phyloP scores from a whole-genome alignment of 2,888 invertebrate species.

The Melikaiella ostensackeni region DNA sequence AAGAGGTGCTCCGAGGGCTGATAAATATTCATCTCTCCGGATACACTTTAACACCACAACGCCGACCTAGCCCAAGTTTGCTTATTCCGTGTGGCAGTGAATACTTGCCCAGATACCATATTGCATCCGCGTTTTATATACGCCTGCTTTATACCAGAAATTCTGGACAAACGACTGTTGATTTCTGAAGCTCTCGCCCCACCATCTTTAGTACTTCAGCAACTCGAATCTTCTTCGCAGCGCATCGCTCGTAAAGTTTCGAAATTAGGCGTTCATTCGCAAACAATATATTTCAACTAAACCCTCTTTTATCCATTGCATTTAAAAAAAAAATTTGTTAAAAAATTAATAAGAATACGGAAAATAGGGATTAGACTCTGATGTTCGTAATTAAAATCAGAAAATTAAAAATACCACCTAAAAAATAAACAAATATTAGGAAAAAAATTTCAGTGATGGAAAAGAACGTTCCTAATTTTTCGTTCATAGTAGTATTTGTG shows the following conservation, averaged over 20 bases:
- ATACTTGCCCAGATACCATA: slow-evolving; percentile 3
- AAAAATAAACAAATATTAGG: neutral
- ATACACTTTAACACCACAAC: slow-evolving; percentile 40
- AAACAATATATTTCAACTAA: too few relatives aligned
- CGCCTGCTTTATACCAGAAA: slow-evolving; percentile 6
- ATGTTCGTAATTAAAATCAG: neutral
- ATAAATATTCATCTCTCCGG: slow-evolving; percentile 50
- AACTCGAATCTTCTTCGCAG: neutral
- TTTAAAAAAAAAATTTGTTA: too few relatives aligned
- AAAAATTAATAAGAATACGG: too few relatives aligned
- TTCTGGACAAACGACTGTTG: slow-evolving; percentile 20
- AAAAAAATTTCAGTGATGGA: neutral
- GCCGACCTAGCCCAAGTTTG: slow-evolving; percentile 2
- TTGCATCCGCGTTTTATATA: slow-evolving; percentile 23
- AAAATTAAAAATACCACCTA: neutral
- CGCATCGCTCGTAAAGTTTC: neutral
- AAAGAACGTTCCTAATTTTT: neutral
- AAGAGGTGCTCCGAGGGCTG: slow-evolving; percentile 41
- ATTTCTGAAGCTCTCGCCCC: slow-evolving; percentile 2
- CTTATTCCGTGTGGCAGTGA: slow-evolving; percentile 11
- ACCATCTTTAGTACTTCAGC: neutral
- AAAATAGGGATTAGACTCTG: too few relatives aligned
- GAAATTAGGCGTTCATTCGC: neutral
- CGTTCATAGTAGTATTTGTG: neutral
- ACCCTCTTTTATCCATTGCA: too few relatives aligned